These are phyloP conservation scores for Siniperca knerii DNA, from an alignment of 2,113 vertebrate genomes.

Conservation along the genomic window DNA sequence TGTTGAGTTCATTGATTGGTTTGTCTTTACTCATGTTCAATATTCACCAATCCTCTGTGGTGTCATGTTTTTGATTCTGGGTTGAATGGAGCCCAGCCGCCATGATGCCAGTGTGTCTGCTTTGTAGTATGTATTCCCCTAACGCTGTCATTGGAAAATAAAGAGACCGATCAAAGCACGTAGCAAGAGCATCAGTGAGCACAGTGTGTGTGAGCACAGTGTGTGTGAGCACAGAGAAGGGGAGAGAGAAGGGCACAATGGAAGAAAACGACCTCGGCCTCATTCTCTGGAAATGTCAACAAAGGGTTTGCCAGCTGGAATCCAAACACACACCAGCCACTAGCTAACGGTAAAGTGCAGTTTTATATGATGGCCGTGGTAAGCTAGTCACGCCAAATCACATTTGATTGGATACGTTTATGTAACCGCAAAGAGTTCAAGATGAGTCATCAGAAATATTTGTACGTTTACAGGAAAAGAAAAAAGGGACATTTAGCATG, in stretches of 20 bases:
- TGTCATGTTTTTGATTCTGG: background rate
- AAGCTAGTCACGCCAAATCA: background rate
- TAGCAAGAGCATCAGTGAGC: too few relatives aligned
- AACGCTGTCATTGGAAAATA: constrained; percentile 23
- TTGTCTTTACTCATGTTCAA: background rate
- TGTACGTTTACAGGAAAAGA: background rate
- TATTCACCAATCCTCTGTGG: background rate
- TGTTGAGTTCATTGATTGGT: background rate
- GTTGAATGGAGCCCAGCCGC: background rate
- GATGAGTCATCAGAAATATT: background rate
- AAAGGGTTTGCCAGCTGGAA: too few relatives aligned
- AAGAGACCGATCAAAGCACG: constrained; percentile 9
- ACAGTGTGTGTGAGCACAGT: too few relatives aligned
- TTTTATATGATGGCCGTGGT: background rate
- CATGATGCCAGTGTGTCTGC: background rate
- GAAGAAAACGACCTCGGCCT: background rate
- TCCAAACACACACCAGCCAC: background rate
- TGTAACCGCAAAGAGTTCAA: background rate
- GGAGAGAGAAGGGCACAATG: too few relatives aligned
- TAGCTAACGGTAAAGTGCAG: background rate
- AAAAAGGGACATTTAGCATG: too few relatives aligned
- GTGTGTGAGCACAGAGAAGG: background rate
- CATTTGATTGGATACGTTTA: background rate
- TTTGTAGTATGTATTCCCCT: background rate
- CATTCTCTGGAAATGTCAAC: background rate